A percentile compares a stretch with the other conserved stretches of the same genome.
Evolutionary conservation across 2,888 invertebrate species (phyloP).

Genomic region (Augochlorella aurata): DNA sequence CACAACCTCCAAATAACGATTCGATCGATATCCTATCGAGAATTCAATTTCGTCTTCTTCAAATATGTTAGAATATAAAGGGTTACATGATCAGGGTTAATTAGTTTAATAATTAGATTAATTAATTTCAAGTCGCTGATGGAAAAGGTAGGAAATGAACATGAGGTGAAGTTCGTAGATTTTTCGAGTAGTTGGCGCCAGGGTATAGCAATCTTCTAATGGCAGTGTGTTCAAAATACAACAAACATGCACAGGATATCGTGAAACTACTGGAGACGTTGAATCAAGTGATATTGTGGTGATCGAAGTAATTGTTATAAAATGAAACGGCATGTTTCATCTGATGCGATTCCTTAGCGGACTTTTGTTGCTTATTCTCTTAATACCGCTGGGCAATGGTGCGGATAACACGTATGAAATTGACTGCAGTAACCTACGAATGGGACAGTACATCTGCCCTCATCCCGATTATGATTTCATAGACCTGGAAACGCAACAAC

Average conservation of each 20-base stretch:
- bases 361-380: constrained; percentile 62
- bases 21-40: background rate
- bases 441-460: constrained; percentile 93
- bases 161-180: constrained; percentile 22
- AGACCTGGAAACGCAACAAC: constrained; percentile 94
- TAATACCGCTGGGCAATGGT: constrained; percentile 67
- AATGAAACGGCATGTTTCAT: constrained; percentile 69
- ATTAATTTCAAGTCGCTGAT: background rate
- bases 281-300: constrained; percentile 44
- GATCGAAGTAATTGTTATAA: constrained; percentile 53
- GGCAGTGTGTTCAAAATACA: constrained; percentile 57
- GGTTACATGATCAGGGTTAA: too few species aligned
- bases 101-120: background rate
- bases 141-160: constrained; percentile 4
- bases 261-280: constrained; percentile 27
- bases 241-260: constrained; percentile 51
- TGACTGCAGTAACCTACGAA: constrained; percentile 88
- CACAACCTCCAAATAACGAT: background rate
- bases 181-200: constrained; percentile 43
- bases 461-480: constrained; percentile 89
- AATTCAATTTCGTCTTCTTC: too few species aligned
- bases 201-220: constrained; percentile 2
- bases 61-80: too few species aligned
- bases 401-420: constrained; percentile 78
- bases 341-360: constrained; percentile 62